Evolutionary conservation across 2,888 invertebrate genomes (phyloP).

Genomic region (Bembecia ichneumoniformis): DNA sequence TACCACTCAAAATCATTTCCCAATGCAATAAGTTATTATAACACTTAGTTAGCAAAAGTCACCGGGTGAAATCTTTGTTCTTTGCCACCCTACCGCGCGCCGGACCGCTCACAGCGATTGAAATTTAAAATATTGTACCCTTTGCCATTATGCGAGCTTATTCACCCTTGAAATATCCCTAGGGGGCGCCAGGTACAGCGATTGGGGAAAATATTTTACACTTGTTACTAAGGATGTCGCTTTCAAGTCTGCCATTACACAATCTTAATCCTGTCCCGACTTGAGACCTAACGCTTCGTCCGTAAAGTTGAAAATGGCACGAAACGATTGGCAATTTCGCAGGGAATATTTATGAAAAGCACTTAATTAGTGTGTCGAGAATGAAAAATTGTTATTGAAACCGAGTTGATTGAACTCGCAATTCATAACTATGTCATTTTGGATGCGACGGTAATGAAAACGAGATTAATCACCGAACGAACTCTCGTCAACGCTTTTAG

Average conservation of each 20-base stretch:
- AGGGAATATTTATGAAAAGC: conserved; percentile 63
- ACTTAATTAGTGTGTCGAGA: conserved; percentile 71
- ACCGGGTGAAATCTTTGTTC: conserved; percentile 64
- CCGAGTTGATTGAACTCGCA: conserved; percentile 66
- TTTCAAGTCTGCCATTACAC: conserved; percentile 49
- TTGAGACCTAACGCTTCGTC: conserved; percentile 19
- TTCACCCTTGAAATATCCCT: conserved; percentile 74
- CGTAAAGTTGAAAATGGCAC: conserved; percentile 31
- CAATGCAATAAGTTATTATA: conserved; percentile 46
- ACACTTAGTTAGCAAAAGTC: conserved; percentile 55
- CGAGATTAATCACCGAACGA: conserved; percentile 49
- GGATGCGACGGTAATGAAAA: conserved; percentile 63
- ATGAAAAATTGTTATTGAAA: conserved; percentile 72
- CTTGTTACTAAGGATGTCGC: conserved; percentile 71
- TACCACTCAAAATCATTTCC: conserved; percentile 22
- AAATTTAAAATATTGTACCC: conserved; percentile 74
- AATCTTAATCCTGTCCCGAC: conserved; percentile 23
- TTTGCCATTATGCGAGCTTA: conserved; percentile 73
- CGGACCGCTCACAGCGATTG: conserved; percentile 71
- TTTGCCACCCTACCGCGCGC: conserved; percentile 43
- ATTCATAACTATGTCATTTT: conserved; percentile 70
- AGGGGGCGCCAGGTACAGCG: conserved; percentile 68
- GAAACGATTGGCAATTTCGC: conserved; percentile 16
- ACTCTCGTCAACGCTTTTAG: conserved; percentile 37
- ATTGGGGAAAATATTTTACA: conserved; percentile 73